Base-by-base conservation (phyloP, 2,888 invertebrate genomes). In the Yponomeuta malinellus region DNA sequence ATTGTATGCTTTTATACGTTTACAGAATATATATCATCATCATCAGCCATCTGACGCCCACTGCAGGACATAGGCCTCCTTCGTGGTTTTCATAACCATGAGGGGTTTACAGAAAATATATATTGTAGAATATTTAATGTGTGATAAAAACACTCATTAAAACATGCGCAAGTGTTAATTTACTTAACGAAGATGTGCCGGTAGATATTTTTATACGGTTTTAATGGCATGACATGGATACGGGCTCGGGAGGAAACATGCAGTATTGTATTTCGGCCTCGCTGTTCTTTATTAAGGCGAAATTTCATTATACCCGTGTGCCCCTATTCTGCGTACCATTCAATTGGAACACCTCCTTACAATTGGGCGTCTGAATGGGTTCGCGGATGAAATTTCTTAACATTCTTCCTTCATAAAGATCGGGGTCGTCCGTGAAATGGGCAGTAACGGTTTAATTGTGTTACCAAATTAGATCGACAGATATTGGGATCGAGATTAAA, bases 341-440 rank as follows among this genome's bases (percentile, higher is more conserved):
- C 89, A 90, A 90, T 89, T 83, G 87, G 89, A 90, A 92, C 92
- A 92, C 92, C 92, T 92, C 85, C 86, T 79, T 84, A 92, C 90
- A 92, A 91, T 90, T 87, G 88, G 87, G 83, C 88, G 88, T 91
- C 83, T 90, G 86, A 91, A 92, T 91, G 87, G 91, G 88, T 88
- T 89, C 87, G 86, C 87, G 89, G 90, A 91, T 91, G 87, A 91
- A 90, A 91, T 91, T 91, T 91, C 91, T 91, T 89, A 90, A 89
- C 88, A 88, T 89, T 89, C 88, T 87, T 86, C 87, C 81, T 82
- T 86, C 83, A 90, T 90, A 88, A 90, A 89, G 88, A 90, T 87
- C 85, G 82, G 81, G 85, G 84, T 81, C 84, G 88, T 86, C 87
- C 90, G 87, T 88, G 88, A 89, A 85, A 89, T 88, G 86, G 85